phyloP scores from a whole-genome alignment of 2,113 vertebrate genomes.

The Prunella himalayana region DNA sequence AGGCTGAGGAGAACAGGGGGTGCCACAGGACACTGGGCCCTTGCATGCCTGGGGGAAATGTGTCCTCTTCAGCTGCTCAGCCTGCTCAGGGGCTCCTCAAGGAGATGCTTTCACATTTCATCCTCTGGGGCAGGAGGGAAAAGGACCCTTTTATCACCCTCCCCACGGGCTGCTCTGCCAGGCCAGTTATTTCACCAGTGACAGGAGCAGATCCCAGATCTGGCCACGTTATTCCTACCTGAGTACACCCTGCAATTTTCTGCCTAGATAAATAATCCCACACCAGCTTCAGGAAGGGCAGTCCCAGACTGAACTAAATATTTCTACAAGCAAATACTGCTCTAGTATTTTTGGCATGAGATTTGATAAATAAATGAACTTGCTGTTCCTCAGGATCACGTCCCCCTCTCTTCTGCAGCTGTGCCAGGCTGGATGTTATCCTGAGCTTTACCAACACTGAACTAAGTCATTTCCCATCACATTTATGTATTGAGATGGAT shows the following conservation, averaged over 20 bases:
- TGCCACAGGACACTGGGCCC: background rate
- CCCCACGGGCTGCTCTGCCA: rapidly evolving
- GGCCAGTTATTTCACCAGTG: background rate
- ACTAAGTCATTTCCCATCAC: background rate
- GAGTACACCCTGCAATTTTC: background rate
- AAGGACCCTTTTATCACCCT: background rate
- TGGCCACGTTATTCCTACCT: background rate
- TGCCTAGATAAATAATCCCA: background rate
- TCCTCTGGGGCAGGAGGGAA: background rate
- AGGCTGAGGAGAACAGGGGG: background rate
- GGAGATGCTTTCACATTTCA: background rate
- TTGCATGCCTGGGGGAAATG: rapidly evolving
- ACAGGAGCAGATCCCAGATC: background rate
- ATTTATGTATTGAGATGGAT: background rate
- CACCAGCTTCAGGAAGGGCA: background rate
- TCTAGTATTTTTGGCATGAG: background rate
- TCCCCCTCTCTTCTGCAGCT: background rate
- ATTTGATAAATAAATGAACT: background rate
- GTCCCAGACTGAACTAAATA: background rate
- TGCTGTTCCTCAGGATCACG: rapidly evolving
- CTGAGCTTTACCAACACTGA: background rate
- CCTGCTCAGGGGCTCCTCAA: background rate
- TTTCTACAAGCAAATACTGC: background rate
- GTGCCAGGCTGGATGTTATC: background rate
- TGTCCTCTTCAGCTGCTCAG: background rate